Evolutionary conservation across 1,140 invertebrate genomes (phyloP).

Genomic region (Tetramorium parvispinum): DNA sequence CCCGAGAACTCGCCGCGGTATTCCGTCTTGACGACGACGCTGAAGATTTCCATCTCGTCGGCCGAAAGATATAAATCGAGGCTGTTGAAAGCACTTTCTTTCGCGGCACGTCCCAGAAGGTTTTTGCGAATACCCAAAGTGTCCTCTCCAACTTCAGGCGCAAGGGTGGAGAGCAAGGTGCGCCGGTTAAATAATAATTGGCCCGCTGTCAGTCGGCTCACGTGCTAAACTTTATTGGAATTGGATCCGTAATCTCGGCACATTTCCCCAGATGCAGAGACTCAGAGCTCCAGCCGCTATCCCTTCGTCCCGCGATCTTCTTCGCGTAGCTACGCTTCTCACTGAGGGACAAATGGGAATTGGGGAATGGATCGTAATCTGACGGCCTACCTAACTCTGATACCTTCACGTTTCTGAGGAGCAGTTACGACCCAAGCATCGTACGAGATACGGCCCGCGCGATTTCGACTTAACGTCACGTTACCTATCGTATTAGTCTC

Average conservation of each 20-base stretch:
- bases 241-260: constrained; percentile 83
- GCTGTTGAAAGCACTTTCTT: constrained; percentile 59
- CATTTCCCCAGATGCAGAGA: constrained; percentile 82
- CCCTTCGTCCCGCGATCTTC: constrained; percentile 28
- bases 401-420: constrained; percentile 75
- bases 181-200: constrained; percentile 83
- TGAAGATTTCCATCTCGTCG: constrained; percentile 19
- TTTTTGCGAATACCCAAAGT: constrained; percentile 63
- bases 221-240: constrained; percentile 84
- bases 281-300: constrained; percentile 10
- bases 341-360: constrained; percentile 79
- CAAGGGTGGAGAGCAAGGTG: constrained; percentile 31
- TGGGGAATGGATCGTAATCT: constrained; percentile 81
- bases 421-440: constrained; percentile 66
- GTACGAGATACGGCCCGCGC: constrained; percentile 60
- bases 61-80: constrained; percentile 45
- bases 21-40: background rate
- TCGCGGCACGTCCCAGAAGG: constrained; percentile 59
- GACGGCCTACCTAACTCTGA: constrained; percentile 77
- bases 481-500: constrained; percentile 81
- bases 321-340: constrained; percentile 62
- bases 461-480: constrained; percentile 80
- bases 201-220: constrained; percentile 80
- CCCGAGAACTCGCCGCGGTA: constrained; percentile 24
- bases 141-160: constrained; percentile 48